These are phyloP conservation scores for Muscidifurax raptorellus DNA, from an alignment of 1,140 invertebrate genomes.

Conservation along the genomic window DNA sequence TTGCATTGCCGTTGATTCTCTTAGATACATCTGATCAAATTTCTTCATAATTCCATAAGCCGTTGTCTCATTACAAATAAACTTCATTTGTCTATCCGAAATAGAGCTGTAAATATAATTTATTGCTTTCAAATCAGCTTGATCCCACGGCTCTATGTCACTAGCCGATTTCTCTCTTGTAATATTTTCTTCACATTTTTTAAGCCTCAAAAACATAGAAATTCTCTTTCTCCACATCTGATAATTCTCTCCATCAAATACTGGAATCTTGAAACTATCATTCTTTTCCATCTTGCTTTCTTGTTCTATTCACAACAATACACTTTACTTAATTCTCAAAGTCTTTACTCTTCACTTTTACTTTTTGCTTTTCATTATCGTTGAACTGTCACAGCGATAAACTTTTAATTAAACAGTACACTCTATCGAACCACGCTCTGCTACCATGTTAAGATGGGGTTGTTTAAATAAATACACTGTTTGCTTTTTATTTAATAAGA, in stretches of 20 bases:
- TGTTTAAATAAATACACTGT: too few species aligned
- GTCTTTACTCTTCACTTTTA: too few species aligned
- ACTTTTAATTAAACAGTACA: too few species aligned
- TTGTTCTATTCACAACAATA: too few species aligned
- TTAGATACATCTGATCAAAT: slow-evolving; percentile 32
- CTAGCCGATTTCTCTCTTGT: background rate
- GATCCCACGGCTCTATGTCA: slow-evolving; percentile 23
- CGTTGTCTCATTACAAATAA: slow-evolving; percentile 21
- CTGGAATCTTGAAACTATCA: too few species aligned
- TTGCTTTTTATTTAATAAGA: too few species aligned
- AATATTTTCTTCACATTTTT: slow-evolving; percentile 45
- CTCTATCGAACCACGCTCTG: too few species aligned
- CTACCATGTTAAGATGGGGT: too few species aligned
- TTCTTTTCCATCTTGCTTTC: too few species aligned
- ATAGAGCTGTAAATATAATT: slow-evolving; percentile 33
- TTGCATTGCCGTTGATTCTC: slow-evolving; percentile 29
- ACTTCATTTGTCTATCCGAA: slow-evolving; percentile 18
- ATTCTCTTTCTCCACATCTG: slow-evolving; percentile 40
- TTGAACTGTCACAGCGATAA: too few species aligned
- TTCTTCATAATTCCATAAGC: slow-evolving; percentile 35
- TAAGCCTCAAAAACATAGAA: slow-evolving; percentile 17
- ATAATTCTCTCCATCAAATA: slow-evolving; percentile 43
- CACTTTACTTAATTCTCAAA: too few species aligned
- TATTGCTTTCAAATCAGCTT: slow-evolving; percentile 21
- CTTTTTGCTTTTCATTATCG: too few species aligned